Percentiles rank a stretch among this genome's conserved stretches.
phyloP scores from a whole-genome alignment of 2,888 invertebrate genomes.

The Leptarthrus brevirostris region DNA sequence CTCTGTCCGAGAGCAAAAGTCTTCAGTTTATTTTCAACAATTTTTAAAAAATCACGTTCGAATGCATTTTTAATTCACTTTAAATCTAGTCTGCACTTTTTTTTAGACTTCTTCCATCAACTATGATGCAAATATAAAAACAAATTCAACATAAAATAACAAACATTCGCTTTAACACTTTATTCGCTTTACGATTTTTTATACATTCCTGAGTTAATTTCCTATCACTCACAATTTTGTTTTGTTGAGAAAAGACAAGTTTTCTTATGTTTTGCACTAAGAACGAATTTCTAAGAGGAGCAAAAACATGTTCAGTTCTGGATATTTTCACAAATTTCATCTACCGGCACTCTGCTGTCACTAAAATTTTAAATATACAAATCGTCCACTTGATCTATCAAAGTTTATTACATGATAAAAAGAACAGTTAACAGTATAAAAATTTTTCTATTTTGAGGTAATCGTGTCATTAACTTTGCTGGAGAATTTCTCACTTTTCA shows the following conservation, averaged over 20 bases:
- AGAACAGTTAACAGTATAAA: slow-evolving; percentile 18
- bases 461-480: slow-evolving; percentile 11
- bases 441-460: slow-evolving; percentile 37
- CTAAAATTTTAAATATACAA: too few species aligned
- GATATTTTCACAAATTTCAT: not conserved
- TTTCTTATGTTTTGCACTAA: too few species aligned
- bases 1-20: not conserved
- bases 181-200: not conserved
- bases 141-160: not conserved
- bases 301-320: too few species aligned
- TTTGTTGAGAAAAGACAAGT: too few species aligned
- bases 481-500: not conserved
- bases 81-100: not conserved
- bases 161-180: not conserved
- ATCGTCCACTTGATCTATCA: too few species aligned
- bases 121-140: not conserved
- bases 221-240: not conserved
- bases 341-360: not conserved
- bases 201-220: slow-evolving; percentile 7
- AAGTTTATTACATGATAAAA: not conserved
- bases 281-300: too few species aligned
- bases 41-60: slow-evolving; percentile 5
- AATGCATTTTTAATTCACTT: not conserved
- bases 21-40: not conserved
- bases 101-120: too few species aligned